A percentile compares a stretch with the other conserved stretches of the same genome.
These are phyloP conservation scores for Dipus sagitta DNA, from an alignment of 2,797 vertebrate species.

Conservation along the genomic window DNA sequence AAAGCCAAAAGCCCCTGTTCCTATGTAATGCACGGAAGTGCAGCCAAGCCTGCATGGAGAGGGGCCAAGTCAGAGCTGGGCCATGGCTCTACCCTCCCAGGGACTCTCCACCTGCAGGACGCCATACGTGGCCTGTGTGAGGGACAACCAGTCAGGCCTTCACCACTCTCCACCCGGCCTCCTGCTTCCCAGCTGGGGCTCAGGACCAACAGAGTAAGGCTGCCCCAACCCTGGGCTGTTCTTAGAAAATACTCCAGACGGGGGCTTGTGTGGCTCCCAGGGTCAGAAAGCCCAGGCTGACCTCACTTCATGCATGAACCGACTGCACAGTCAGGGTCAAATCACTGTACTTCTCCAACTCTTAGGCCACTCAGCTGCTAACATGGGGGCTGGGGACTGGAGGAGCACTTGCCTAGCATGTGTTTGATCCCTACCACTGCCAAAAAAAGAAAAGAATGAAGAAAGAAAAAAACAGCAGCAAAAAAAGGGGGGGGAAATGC, in stretches of 20 bases:
- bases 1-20: constrained; percentile 71
- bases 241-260: not conserved
- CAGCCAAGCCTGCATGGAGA: not conserved
- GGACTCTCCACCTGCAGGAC: not conserved
- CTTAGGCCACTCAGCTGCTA: not conserved
- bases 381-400: not conserved
- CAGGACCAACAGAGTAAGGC: accelerated
- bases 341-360: not conserved
- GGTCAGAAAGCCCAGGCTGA: not conserved
- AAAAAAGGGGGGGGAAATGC: not conserved
- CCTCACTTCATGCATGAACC: not conserved
- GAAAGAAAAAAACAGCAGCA: not conserved
- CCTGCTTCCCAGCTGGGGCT: not conserved
- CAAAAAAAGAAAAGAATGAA: not conserved
- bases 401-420: too few species aligned
- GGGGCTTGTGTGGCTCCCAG: not conserved
- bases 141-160: not conserved
- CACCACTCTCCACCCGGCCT: not conserved
- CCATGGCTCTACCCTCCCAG: not conserved
- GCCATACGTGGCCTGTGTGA: not conserved
- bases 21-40: constrained; percentile 39
- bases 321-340: not conserved
- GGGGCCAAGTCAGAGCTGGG: not conserved
- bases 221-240: not conserved
- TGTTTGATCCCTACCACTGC: not conserved